phyloP scores from a whole-genome alignment of 37 sponge, comb jelly and placozoan genomes.

The Bolinopsis microptera region DNA sequence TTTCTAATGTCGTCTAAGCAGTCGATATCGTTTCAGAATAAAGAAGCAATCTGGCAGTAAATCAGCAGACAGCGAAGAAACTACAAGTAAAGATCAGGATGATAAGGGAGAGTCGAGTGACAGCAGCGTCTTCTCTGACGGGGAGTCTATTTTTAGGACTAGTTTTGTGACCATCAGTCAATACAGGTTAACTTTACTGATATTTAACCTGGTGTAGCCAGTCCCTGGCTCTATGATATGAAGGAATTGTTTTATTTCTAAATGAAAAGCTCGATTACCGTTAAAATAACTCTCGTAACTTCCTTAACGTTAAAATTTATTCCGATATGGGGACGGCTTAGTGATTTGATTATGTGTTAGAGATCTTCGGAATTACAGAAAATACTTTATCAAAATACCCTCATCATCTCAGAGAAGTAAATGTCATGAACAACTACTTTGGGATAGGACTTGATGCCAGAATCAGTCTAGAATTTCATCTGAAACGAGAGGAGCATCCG shows the following conservation, averaged over 20 bases:
- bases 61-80: not conserved
- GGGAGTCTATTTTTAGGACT: not conserved
- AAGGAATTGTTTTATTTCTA: too few species aligned
- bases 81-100: not conserved
- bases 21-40: too few species aligned
- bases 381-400: too few species aligned
- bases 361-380: too few species aligned
- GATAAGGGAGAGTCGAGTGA: not conserved
- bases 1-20: too few species aligned
- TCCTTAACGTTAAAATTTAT: too few species aligned
- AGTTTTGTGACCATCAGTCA: not conserved
- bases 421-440: conserved; percentile 91
- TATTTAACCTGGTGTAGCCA: too few species aligned
- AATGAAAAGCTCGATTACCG: too few species aligned
- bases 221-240: too few species aligned
- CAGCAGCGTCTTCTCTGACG: not conserved
- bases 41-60: not conserved
- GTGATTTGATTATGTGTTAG: too few species aligned
- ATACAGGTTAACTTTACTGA: not conserved
- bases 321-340: too few species aligned
- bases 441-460: conserved; percentile 93
- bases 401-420: conserved; percentile 73
- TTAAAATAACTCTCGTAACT: too few species aligned
- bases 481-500: conserved; percentile 81
- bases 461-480: conserved; percentile 85